Conservation (phyloP, 37 sponge, comb jelly and placozoan species). For the Halisarca cf. caerulea region DNA sequence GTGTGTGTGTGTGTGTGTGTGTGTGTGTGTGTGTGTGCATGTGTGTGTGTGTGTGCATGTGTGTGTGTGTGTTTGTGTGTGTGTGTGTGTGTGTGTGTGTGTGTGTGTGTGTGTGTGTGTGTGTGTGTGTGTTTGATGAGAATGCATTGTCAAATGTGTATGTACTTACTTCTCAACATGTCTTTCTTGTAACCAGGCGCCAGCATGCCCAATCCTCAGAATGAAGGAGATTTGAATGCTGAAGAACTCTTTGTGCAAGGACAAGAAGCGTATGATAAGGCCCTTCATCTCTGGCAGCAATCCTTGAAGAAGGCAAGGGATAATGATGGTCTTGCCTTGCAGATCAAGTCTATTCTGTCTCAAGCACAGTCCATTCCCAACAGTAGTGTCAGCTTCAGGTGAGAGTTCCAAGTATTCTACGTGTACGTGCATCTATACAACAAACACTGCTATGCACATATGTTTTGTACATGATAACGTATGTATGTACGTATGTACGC, state of each 20-base stretch:
- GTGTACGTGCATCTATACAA: too few species aligned
- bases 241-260: conserved; percentile 23
- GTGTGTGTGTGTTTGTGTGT: too few species aligned
- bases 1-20: neutral
- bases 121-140: too few species aligned
- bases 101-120: too few species aligned
- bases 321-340: neutral
- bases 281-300: neutral
- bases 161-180: too few species aligned
- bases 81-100: too few species aligned
- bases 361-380: neutral
- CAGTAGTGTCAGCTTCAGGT: neutral
- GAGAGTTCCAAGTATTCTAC: neutral
- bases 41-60: neutral
- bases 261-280: conserved; percentile 15
- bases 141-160: too few species aligned
- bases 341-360: neutral
- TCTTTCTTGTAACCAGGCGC: too few species aligned
- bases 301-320: neutral
- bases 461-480: too few species aligned
- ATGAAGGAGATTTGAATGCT: neutral
- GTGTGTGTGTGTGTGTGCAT: neutral
- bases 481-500: too few species aligned
- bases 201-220: too few species aligned
- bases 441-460: too few species aligned